Evolutionary conservation across 2,113 vertebrate species (phyloP), one percentile per base, ranked within the genome.

Genomic region (Poecile atricapillus): DNA sequence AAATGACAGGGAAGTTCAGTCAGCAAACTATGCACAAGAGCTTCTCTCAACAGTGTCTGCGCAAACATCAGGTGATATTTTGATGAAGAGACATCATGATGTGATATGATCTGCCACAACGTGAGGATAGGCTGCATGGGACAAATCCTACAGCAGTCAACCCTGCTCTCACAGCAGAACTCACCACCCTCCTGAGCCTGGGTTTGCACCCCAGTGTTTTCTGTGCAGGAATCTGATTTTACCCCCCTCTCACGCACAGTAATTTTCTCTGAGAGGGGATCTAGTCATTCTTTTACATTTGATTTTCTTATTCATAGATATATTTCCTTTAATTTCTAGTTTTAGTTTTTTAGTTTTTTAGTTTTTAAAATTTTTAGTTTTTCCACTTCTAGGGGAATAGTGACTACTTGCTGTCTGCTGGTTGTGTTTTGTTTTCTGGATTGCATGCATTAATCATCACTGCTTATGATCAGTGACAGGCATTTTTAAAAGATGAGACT

Each of bases 161-260:
- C 6, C 20, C 33, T 52, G 13, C 23, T 47, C 8, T 75, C 50
- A 20, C 41, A 65, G 50, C 15, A 55, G 31, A 85, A 24, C 25
- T 78, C 49, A 70, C 15, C 23, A 43, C 5, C 27, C 31, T 71
- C 27, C 43, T 62, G 47, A 35, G 11, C 20, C 46, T 78, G 46
- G 16, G 8, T 52, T 83, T 62, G 31, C 23, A 31, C 2, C 3
- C 9, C 73, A 50, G 30, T 0, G 0, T 20, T 43, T 63, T 90
- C 46, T 78, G 33, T 15, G 10, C 33, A 73, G 25, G 28, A 37
- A n/a, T 50, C 39, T 47, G 50, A 47, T 70, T 93, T 39, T 74
- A 62, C 0, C 18, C 15, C 3, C 3, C 65, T 71, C 24, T 64
- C 27, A 24, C 13, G 5, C 0, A 0, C 6, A 11, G 15, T 7